phyloP scores from a whole-genome alignment of 2,113 vertebrate species.

The Dicrurus megarhynchus region DNA sequence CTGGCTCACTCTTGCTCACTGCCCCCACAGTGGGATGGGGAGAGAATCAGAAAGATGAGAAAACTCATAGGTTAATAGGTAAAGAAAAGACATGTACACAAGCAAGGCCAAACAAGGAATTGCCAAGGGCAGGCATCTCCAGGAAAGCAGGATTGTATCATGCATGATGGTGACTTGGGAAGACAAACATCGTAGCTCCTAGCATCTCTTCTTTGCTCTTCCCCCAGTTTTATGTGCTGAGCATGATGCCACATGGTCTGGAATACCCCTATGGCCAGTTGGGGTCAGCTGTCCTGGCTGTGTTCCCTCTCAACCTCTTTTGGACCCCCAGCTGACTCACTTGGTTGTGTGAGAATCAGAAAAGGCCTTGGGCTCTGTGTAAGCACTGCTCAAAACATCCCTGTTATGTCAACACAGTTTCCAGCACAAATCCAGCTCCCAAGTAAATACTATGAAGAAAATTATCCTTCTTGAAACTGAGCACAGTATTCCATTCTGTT shows the following conservation, averaged over 20 bases:
- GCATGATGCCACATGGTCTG: neutral
- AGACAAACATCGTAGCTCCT: neutral
- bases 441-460: neutral
- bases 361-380: neutral
- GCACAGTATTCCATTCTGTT: neutral
- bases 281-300: neutral
- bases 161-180: neutral
- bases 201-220: neutral
- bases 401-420: neutral
- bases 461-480: neutral
- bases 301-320: neutral
- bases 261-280: neutral
- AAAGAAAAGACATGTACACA: neutral
- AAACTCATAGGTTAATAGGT: neutral
- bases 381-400: neutral
- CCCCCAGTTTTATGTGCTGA: neutral
- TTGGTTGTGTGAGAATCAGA: neutral
- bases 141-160: neutral
- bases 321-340: neutral
- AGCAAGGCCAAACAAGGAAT: neutral
- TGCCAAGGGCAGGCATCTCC: neutral
- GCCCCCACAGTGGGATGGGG: no score
- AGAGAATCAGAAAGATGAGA: neutral
- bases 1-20: fast-evolving
- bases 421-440: neutral